A percentile compares a stretch with the other conserved stretches of the same genome.
Conservation (phyloP, 2,113 vertebrate genomes). For the Coptodon bakossiorum region DNA sequence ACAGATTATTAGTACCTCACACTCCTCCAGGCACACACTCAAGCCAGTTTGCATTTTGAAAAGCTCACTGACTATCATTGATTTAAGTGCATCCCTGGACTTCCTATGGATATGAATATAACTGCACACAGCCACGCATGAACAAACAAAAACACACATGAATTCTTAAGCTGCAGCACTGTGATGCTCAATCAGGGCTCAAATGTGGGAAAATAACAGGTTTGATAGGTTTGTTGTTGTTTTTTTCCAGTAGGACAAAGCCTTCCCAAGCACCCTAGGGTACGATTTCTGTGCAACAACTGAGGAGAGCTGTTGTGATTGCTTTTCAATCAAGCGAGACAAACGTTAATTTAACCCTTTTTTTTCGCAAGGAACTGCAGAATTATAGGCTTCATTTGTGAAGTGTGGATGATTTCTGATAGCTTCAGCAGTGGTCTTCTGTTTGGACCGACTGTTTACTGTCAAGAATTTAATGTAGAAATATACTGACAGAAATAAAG, state of each 20-base stretch:
- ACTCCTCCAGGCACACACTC: not conserved
- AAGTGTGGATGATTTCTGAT: constrained; percentile 48
- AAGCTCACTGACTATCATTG: constrained; percentile 29
- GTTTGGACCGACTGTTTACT: constrained; percentile 8
- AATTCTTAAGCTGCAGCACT: constrained; percentile 23
- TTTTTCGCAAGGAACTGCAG: constrained; percentile 18
- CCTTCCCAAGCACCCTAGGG: constrained; percentile 35
- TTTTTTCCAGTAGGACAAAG: constrained; percentile 32
- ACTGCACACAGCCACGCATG: not conserved
- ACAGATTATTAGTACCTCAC: constrained; percentile 41
- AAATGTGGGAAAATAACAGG: constrained; percentile 33
- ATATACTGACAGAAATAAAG: not conserved
- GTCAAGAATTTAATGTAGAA: not conserved
- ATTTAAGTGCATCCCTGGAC: constrained; percentile 19
- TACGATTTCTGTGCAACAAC: constrained; percentile 59
- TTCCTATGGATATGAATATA: not conserved
- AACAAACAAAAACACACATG: not conserved
- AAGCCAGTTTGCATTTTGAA: not conserved
- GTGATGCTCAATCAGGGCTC: constrained; percentile 33
- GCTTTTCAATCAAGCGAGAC: constrained; percentile 75
- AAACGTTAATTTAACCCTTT: constrained; percentile 70
- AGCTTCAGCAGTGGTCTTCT: not conserved
- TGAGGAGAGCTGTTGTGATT: constrained; percentile 68
- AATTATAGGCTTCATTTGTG: constrained; percentile 49
- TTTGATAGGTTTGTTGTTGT: not conserved